Conservation (phyloP, 2,113 vertebrate genomes). For the Cyanoliseus patagonus region DNA sequence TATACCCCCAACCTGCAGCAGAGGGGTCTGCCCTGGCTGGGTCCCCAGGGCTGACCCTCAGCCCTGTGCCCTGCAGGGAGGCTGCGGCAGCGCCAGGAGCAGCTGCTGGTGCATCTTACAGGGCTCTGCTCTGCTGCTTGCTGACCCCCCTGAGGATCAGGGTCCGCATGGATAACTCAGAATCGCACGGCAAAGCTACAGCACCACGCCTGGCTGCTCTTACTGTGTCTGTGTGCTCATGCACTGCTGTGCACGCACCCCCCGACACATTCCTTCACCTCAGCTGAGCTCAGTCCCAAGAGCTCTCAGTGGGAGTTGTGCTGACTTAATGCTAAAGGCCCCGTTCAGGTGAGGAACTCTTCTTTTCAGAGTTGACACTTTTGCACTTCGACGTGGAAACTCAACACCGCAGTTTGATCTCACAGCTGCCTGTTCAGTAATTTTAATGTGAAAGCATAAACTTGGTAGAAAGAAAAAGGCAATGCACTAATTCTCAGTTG, state of each 20-base stretch:
- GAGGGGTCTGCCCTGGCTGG: not conserved
- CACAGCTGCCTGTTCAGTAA: not conserved
- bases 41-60: rapidly evolving
- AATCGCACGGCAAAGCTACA: rapidly evolving
- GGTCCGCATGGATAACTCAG: not conserved
- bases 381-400: not conserved
- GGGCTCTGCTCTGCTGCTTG: not conserved
- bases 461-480: not conserved
- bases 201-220: not conserved
- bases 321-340: not conserved
- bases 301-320: not conserved
- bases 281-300: not conserved
- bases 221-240: rapidly evolving
- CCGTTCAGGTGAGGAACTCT: not conserved
- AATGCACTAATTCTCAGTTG: not conserved
- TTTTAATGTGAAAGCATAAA: not conserved
- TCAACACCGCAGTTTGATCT: not conserved
- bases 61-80: rapidly evolving
- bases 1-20: not conserved
- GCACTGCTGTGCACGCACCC: rapidly evolving
- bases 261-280: not conserved
- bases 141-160: not conserved
- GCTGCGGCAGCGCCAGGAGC: not conserved
- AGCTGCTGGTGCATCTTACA: not conserved
- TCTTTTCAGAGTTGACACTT: not conserved